phyloP scores from a whole-genome alignment of 2,888 invertebrate species.

The Aleiodes leptofemur region DNA sequence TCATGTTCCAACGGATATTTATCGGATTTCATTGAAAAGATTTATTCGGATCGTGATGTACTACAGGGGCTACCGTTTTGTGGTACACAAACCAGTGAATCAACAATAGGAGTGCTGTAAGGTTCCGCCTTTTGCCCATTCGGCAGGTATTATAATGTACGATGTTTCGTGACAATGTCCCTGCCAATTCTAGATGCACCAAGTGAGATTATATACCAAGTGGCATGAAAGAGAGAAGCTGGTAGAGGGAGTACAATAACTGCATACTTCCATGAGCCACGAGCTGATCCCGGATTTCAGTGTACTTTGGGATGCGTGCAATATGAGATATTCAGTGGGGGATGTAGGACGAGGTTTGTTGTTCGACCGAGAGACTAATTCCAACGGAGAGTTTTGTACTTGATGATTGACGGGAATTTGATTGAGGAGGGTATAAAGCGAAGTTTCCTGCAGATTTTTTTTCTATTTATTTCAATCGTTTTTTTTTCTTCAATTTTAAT shows the following conservation, averaged over 20 bases:
- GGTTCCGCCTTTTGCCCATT: slow-evolving; percentile 12
- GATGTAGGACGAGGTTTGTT: background rate
- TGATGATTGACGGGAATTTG: background rate
- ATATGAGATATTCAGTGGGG: background rate
- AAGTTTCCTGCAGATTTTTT: background rate
- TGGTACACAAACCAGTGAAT: background rate
- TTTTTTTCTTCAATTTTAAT: too few relatives aligned
- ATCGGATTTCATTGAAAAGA: slow-evolving; percentile 7
- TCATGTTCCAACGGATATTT: slow-evolving; percentile 7
- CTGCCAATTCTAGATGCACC: slow-evolving; percentile 27
- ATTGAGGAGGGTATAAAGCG: background rate
- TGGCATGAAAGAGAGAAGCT: background rate
- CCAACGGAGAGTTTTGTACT: background rate
- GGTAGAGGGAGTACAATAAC: slow-evolving; percentile 12
- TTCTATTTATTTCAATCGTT: too few relatives aligned
- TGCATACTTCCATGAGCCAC: slow-evolving; percentile 14
- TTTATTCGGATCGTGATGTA: slow-evolving; percentile 19
- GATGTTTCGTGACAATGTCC: slow-evolving; percentile 31
- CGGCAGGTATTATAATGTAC: slow-evolving; percentile 36
- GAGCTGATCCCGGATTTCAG: slow-evolving; percentile 30
- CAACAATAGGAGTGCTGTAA: slow-evolving; percentile 17
- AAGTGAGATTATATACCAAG: slow-evolving; percentile 19
- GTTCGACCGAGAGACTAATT: slow-evolving; percentile 18
- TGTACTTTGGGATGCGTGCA: slow-evolving; percentile 14
- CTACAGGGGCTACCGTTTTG: background rate